Percentiles rank a stretch among this genome's conserved stretches.
These are phyloP conservation scores for Lepilemur ruficaudatus DNA, from an alignment of 2,797 vertebrate species.

Conservation along the genomic window DNA sequence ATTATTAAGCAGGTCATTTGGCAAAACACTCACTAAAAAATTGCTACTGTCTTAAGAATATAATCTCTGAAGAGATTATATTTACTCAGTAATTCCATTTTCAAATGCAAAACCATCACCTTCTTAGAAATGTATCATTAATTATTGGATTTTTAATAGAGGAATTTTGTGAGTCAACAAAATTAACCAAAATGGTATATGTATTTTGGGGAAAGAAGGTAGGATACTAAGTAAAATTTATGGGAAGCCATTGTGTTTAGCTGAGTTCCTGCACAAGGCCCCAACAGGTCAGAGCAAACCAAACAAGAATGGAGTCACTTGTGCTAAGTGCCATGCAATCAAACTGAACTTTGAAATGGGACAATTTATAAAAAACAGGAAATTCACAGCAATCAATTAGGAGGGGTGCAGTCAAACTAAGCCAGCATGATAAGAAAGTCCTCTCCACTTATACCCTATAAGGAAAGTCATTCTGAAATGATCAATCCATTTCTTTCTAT, in stretches of 20 bases:
- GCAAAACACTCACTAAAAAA: not conserved
- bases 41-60: not conserved
- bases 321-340: not conserved
- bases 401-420: not conserved
- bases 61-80: not conserved
- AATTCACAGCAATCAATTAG: not conserved
- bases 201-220: not conserved
- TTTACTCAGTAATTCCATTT: not conserved
- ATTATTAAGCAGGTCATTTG: not conserved
- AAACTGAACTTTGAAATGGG: not conserved
- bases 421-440: not conserved
- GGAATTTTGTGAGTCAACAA: not conserved
- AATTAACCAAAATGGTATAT: not conserved
- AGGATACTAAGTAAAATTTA: not conserved
- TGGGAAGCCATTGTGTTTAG: not conserved
- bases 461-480: not conserved
- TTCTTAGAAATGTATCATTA: not conserved
- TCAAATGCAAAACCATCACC: not conserved
- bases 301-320: not conserved
- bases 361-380: not conserved
- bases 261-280: not conserved
- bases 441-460: not conserved
- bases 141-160: not conserved
- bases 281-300: not conserved
- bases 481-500: not conserved